phyloP scores from a whole-genome alignment of 2,888 invertebrate genomes.

The Cerceris ruficornis region DNA sequence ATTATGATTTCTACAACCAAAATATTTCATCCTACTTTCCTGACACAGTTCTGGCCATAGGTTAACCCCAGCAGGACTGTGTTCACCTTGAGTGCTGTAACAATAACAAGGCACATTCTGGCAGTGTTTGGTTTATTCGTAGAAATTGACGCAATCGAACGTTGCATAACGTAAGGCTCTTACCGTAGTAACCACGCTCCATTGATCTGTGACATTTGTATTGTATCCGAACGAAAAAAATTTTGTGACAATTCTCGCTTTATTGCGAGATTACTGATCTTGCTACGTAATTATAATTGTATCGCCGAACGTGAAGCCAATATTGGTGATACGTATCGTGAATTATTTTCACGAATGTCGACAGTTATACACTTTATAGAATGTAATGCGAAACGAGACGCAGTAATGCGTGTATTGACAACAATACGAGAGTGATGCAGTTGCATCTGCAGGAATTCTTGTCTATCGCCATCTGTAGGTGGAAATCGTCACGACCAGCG shows the following conservation, averaged over 20 bases:
- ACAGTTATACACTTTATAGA: too few species aligned
- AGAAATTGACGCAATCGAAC: neutral
- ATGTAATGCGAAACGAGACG: too few species aligned
- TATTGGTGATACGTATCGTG: too few species aligned
- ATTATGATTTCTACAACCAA: neutral
- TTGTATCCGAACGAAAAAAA: neutral
- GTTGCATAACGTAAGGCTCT: constrained; percentile 10
- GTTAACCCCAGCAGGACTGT: neutral
- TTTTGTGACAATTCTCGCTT: too few species aligned
- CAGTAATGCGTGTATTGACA: too few species aligned
- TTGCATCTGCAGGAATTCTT: neutral
- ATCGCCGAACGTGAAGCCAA: too few species aligned
- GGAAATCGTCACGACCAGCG: neutral
- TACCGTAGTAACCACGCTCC: constrained; percentile 39
- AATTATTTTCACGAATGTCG: too few species aligned
- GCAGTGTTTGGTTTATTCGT: neutral
- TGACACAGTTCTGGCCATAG: constrained; percentile 43
- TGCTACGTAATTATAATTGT: too few species aligned
- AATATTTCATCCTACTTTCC: constrained; percentile 9
- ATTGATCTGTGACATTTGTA: constrained; percentile 28
- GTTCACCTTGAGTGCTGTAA: constrained; percentile 26
- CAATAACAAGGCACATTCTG: neutral
- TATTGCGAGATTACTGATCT: too few species aligned
- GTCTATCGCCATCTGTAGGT: neutral
- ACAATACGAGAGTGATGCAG: too few species aligned